Base-by-base conservation (phyloP, 2,888 invertebrate species). In the Cryptus armator region DNA sequence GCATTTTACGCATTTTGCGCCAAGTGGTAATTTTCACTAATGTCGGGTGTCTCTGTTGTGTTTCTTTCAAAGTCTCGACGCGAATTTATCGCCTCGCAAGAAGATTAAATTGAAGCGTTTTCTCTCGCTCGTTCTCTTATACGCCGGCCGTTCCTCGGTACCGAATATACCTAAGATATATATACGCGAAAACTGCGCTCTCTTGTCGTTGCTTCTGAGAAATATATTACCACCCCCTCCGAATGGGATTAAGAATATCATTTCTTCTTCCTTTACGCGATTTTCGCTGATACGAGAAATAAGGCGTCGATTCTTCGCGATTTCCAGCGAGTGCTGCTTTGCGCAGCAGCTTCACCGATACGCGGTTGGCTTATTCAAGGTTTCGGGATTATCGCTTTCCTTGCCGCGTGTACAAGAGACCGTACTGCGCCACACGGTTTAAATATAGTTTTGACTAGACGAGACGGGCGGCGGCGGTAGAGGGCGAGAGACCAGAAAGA, bases 1-100 rank as follows among this genome's bases (percentile, higher is more conserved):
- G 81, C 83, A 82, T 87, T 87, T 24, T 12, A 88, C 83, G 84
- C 84, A 89, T 86, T 89, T 90, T 90, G 89, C 90, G 90, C 89
- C 90, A 89, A 91, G 89, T 90, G 89, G 90, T 91, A 93, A 92
- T 93, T 91, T 89, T 89, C 87, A 85, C 90, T 92, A 92, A 92
- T 92, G 91, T 89, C 86, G 88, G 81, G 85, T 70, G 53, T 16
- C 66, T 44, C 68, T 87, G 81, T 79, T 86, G 87, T 80, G 86
- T 88, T 89, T 90, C 89, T 89, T 90, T 91, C 87, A 87, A 86
- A 87, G 83, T 80, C 84, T 14, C 43, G 48, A 56, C 14, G 62
- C 70, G 78, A 83, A 89, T 88, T 88, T 90, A 89, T 89, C 81
- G 86, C 85, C 64, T 56, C 71, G 68, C 70, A 16, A 51, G 83